Evolutionary conservation across 2,113 vertebrate species (phyloP).

Genomic region (Petaurus breviceps): DNA sequence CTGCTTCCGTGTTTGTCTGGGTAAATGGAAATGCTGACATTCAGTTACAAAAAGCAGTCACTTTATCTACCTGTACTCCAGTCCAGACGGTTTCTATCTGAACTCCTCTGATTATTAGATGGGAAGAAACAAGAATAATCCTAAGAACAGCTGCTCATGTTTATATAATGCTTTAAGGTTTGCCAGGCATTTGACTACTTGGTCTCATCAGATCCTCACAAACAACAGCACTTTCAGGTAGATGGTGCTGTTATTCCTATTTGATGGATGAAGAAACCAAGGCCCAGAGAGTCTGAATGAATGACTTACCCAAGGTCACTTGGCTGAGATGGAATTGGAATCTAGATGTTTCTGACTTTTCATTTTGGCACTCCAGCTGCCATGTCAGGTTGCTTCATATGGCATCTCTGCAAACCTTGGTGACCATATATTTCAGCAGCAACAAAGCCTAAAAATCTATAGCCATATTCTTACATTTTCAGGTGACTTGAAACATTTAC

Average conservation of each 20-base stretch:
- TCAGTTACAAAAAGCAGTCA: not conserved
- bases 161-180: not conserved
- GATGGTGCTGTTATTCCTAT: not conserved
- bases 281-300: not conserved
- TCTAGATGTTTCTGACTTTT: not conserved
- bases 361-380: not conserved
- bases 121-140: not conserved
- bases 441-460: conserved; percentile 36
- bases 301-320: not conserved
- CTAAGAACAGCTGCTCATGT: not conserved
- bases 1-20: not conserved
- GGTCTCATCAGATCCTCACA: not conserved
- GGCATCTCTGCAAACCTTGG: conserved; percentile 40
- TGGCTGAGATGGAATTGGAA: not conserved
- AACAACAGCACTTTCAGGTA: not conserved
- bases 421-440: conserved; percentile 16
- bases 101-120: not conserved
- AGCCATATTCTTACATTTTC: conserved; percentile 46
- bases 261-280: not conserved
- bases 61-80: not conserved
- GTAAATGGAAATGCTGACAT: not conserved
- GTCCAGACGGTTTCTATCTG: not conserved
- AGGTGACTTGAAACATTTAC: conserved; percentile 63
- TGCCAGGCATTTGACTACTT: not conserved
- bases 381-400: not conserved